Conservation (phyloP, 2,797 vertebrate species). For the Semotilus atromaculatus region DNA sequence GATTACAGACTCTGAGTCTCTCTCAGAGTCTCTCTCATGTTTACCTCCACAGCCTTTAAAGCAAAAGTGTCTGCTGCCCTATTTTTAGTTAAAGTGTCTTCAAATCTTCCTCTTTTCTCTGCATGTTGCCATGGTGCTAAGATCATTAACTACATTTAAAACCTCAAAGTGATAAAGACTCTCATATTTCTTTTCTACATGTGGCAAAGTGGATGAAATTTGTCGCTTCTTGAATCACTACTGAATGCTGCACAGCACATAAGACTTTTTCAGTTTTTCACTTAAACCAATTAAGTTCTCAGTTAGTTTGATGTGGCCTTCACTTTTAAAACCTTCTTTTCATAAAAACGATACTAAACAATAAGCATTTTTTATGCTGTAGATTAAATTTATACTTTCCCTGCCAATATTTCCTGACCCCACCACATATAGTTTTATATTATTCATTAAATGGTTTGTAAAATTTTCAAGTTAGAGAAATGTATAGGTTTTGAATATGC, state of each 20-base stretch:
- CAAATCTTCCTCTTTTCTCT: not conserved
- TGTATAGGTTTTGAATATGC: not conserved
- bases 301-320: not conserved
- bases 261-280: not conserved
- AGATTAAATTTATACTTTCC: not conserved
- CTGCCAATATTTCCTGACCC: not conserved
- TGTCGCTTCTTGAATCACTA: not conserved
- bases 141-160: constrained; percentile 9
- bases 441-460: not conserved
- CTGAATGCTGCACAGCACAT: not conserved
- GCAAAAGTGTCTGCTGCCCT: constrained; percentile 22
- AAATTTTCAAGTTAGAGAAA: not conserved
- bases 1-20: constrained; percentile 40
- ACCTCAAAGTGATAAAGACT: constrained; percentile 1
- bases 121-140: constrained; percentile 18
- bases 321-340: not conserved
- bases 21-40: constrained; percentile 44
- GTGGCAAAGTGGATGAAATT: not conserved
- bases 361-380: not conserved
- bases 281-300: not conserved
- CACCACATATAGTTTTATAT: not conserved
- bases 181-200: not conserved
- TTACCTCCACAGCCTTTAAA: constrained; percentile 34
- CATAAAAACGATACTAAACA: not conserved
- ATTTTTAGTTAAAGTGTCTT: constrained; percentile 33